phyloP scores from a whole-genome alignment of 2,113 vertebrate genomes.

The Sterna hirundo region DNA sequence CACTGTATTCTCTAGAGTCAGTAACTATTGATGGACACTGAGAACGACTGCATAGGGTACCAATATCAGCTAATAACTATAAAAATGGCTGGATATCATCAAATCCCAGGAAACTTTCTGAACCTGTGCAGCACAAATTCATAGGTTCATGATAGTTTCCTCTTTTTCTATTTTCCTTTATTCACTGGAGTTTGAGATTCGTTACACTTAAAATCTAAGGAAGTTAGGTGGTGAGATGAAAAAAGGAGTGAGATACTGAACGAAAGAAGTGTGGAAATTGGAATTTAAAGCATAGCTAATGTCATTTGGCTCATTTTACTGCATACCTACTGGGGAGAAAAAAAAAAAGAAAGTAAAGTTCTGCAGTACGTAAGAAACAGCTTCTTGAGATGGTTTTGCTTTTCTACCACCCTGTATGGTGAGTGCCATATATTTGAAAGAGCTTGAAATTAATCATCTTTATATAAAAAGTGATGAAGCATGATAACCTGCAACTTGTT shows the following conservation, averaged over 20 bases:
- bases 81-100: not conserved
- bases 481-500: not conserved
- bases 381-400: not conserved
- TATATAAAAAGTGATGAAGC: not conserved
- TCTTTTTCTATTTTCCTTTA: not conserved
- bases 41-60: not conserved
- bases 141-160: not conserved
- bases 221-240: conserved; percentile 48
- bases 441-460: conserved; percentile 34
- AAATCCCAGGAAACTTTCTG: not conserved
- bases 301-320: conserved; percentile 55
- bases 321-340: not conserved
- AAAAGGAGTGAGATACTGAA: conserved; percentile 33
- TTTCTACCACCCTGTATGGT: not conserved
- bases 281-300: conserved; percentile 64
- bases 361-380: not conserved
- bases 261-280: conserved; percentile 53
- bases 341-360: not conserved
- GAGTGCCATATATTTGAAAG: not conserved
- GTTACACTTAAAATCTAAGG: conserved; percentile 40
- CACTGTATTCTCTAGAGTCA: not conserved
- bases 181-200: not conserved
- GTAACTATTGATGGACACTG: not conserved
- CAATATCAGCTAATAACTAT: not conserved
- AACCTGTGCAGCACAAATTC: not conserved